Conservation (phyloP, 2,888 invertebrate species). For the Cinara cedri region DNA sequence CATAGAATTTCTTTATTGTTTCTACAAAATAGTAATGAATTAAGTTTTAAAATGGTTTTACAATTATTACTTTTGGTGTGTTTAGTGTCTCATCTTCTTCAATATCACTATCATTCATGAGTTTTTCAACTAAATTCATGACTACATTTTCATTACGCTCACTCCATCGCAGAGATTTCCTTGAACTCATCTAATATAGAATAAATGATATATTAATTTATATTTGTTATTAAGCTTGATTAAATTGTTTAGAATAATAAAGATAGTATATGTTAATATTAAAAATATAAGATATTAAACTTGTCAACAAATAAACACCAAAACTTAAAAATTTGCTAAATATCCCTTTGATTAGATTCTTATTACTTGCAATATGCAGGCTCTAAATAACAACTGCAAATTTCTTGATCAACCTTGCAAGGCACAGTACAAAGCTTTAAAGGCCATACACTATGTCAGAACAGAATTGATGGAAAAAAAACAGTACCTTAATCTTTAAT, state of each 20-base stretch:
- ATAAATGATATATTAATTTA: neutral
- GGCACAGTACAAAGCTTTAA: no score
- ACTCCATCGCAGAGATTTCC: constrained; percentile 29
- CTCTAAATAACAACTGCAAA: no score
- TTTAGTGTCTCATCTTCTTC: constrained; percentile 25
- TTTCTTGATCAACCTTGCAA: no score
- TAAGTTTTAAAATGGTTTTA: neutral
- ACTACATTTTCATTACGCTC: constrained; percentile 13
- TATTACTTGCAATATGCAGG: no score
- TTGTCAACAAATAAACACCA: neutral
- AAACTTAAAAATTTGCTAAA: no score
- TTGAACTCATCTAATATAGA: constrained; percentile 18
- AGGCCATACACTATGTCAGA: no score
- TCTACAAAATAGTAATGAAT: constrained; percentile 5
- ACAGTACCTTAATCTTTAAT: no score
- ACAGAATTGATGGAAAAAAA: no score
- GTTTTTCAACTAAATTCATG: constrained; percentile 8
- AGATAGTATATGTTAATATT: neutral
- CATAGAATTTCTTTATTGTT: neutral
- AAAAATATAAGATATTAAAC: neutral
- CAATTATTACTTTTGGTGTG: constrained; percentile 19
- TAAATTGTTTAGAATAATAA: neutral
- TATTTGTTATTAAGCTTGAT: neutral
- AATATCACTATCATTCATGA: neutral
- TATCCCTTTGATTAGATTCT: no score